Conservation (phyloP, 2,888 invertebrate species). For the Platycheirus albimanus region DNA sequence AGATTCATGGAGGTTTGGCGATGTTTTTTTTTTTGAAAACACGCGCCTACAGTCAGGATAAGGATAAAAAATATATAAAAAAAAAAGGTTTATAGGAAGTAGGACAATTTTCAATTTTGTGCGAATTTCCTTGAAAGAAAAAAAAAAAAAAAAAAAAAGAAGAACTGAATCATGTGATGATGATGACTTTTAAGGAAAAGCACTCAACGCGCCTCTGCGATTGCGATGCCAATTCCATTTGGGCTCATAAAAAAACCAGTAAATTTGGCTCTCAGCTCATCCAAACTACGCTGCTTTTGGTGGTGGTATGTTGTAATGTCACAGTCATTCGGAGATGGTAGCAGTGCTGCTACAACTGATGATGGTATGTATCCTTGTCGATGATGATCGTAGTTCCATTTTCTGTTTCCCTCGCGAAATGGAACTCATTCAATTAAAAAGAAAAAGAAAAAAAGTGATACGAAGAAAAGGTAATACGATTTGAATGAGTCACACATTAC, state of each 20-base stretch:
- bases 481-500: slow-evolving; percentile 49
- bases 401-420: slow-evolving; percentile 4
- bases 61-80: neutral
- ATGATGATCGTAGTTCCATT: slow-evolving; percentile 36
- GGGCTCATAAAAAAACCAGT: slow-evolving; percentile 39
- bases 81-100: slow-evolving; percentile 3
- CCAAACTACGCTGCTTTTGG: slow-evolving; percentile 18
- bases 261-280: slow-evolving; percentile 41
- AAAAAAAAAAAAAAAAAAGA: too few species aligned
- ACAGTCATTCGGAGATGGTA: slow-evolving; percentile 9
- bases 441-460: neutral
- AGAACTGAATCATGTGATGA: slow-evolving; percentile 56
- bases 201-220: neutral
- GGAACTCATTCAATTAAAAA: slow-evolving; percentile 43
- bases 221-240: slow-evolving; percentile 50
- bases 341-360: too few species aligned
- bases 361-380: slow-evolving; percentile 20
- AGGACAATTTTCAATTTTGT: slow-evolving; percentile 57
- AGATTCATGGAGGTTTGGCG: neutral
- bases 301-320: neutral
- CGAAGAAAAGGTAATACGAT: slow-evolving; percentile 40
- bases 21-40: neutral
- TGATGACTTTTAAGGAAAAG: slow-evolving; percentile 35
- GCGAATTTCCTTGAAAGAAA: slow-evolving; percentile 51
- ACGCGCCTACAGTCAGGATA: neutral